Percentiles rank a stretch among this genome's conserved stretches.
These are phyloP conservation scores for Biston stratarius DNA, from an alignment of 2,888 invertebrate genomes.

Conservation along the genomic window DNA sequence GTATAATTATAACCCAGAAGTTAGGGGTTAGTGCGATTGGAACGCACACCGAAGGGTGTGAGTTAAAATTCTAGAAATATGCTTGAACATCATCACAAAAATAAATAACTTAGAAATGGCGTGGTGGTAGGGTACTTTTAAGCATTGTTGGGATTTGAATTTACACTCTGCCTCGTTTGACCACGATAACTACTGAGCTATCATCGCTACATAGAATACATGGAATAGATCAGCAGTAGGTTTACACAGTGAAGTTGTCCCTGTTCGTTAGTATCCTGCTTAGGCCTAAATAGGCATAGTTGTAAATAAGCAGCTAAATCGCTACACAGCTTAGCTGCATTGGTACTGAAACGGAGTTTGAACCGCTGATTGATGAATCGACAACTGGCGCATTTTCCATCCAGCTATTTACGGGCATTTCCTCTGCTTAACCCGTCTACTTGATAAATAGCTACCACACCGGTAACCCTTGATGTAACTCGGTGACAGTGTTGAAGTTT, in stretches of 20 bases:
- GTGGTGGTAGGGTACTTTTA: too few species aligned
- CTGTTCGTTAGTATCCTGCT: not conserved
- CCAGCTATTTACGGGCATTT: slow-evolving; percentile 85
- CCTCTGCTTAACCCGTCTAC: slow-evolving; percentile 82
- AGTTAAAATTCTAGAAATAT: too few species aligned
- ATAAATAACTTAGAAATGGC: too few species aligned
- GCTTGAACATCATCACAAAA: too few species aligned
- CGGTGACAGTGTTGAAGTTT: slow-evolving; percentile 16
- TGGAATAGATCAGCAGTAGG: not conserved
- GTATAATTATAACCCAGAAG: too few species aligned
- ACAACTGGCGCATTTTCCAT: slow-evolving; percentile 85
- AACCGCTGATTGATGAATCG: slow-evolving; percentile 81
- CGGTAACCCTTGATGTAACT: slow-evolving; percentile 32
- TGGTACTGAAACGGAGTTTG: slow-evolving; percentile 25
- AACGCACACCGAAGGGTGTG: too few species aligned
- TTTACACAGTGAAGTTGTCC: not conserved
- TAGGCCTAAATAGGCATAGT: not conserved
- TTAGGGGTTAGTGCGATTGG: too few species aligned
- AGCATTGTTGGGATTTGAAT: too few species aligned
- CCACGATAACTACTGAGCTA: too few species aligned
- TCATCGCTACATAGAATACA: too few species aligned
- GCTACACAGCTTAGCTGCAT: slow-evolving; percentile 31
- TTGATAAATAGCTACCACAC: slow-evolving; percentile 79
- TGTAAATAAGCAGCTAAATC: slow-evolving; percentile 14
- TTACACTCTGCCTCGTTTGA: too few species aligned